A percentile compares a stretch with the other conserved stretches of the same genome.
These are phyloP conservation scores for Notamacropus eugenii DNA, from an alignment of 2,797 vertebrate species.

Conservation along the genomic window DNA sequence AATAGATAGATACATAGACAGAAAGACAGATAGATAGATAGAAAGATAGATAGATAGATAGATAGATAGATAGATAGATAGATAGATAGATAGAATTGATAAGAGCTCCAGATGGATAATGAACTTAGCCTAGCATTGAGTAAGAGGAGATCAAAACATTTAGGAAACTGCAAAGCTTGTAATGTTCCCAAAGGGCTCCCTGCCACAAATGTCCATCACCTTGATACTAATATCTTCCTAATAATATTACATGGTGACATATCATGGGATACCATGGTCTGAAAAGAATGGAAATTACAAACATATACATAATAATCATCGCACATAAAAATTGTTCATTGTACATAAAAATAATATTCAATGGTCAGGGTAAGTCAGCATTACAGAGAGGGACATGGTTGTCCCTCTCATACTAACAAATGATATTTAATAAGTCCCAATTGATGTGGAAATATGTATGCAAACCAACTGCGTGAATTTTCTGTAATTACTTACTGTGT, in stretches of 20 bases:
- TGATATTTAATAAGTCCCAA: background rate
- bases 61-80: no score
- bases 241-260: background rate
- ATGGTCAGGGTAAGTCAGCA: background rate
- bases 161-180: background rate
- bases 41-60: no score
- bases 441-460: background rate
- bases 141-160: no score
- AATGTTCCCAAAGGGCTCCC: background rate
- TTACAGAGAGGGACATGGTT: background rate
- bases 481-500: background rate
- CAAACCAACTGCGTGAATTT: background rate
- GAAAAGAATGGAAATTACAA: background rate
- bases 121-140: no score
- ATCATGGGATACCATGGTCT: background rate
- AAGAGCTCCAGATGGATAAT: no score
- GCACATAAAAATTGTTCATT: background rate
- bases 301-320: no score
- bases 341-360: background rate
- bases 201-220: background rate
- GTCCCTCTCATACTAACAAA: background rate
- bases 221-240: no score
- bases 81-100: no score
- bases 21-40: no score
- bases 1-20: no score